These are phyloP conservation scores for Cinara cedri DNA, from an alignment of 2,888 invertebrate species.

Conservation along the genomic window DNA sequence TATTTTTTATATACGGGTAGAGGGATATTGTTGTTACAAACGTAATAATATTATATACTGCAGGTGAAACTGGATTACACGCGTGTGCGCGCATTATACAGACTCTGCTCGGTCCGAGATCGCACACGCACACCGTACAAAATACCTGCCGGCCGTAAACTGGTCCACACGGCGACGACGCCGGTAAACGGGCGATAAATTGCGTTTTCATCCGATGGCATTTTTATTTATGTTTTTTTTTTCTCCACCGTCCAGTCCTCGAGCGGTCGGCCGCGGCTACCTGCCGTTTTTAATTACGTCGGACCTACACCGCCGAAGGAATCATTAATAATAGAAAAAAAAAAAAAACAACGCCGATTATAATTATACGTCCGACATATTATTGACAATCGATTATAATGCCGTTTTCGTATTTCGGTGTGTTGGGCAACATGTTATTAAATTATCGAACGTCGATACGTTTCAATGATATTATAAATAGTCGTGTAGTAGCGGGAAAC, in stretches of 20 bases:
- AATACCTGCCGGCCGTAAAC: conserved; percentile 32
- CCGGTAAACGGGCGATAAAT: conserved; percentile 46
- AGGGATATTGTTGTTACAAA: background rate
- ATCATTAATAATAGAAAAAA: conserved; percentile 7
- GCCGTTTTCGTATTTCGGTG: too few relatives aligned
- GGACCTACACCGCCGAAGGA: background rate
- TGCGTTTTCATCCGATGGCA: conserved; percentile 5
- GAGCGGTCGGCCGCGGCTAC: conserved; percentile 1
- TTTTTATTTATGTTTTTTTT: background rate
- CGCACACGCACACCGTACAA: background rate
- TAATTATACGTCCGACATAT: background rate
- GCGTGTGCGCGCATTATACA: background rate
- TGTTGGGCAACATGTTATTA: too few relatives aligned
- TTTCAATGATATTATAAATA: too few relatives aligned
- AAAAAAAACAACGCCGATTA: too few relatives aligned
- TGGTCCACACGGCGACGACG: too few relatives aligned
- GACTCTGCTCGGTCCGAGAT: background rate
- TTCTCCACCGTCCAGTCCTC: background rate
- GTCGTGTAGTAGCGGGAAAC: too few relatives aligned
- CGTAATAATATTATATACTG: too few relatives aligned
- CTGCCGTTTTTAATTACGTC: conserved; percentile 40
- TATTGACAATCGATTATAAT: background rate
- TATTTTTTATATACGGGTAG: too few relatives aligned
- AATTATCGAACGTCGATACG: too few relatives aligned
- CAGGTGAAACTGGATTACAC: conserved; percentile 51